A percentile compares a stretch with the other conserved stretches of the same genome.
phyloP scores from a whole-genome alignment of 2,888 invertebrate species.

The Ichneumoninae sp. region DNA sequence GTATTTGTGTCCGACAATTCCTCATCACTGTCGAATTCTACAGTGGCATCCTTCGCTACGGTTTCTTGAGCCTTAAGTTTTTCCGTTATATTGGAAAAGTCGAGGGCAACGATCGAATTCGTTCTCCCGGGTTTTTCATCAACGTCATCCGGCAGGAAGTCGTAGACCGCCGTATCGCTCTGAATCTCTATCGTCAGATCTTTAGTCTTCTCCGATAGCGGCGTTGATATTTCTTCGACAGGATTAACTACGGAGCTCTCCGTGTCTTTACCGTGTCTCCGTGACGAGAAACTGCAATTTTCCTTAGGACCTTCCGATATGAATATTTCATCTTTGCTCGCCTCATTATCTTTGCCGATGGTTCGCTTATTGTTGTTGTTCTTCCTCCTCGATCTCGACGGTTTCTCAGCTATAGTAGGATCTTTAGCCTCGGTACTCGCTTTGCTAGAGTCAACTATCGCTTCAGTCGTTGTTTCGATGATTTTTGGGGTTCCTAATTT shows the following conservation, averaged over 20 bases:
- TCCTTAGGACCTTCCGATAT: background rate
- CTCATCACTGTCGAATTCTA: constrained; percentile 77
- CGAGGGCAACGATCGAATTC: constrained; percentile 53
- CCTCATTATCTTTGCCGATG: constrained; percentile 2
- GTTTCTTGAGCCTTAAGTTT: constrained; percentile 67
- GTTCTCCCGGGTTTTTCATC: constrained; percentile 23
- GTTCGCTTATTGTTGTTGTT: constrained; percentile 21
- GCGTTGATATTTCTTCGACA: constrained; percentile 14
- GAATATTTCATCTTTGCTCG: background rate
- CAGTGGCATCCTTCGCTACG: constrained; percentile 56
- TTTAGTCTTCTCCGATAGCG: constrained; percentile 14
- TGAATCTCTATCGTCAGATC: constrained; percentile 11
- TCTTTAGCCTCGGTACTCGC: constrained; percentile 5
- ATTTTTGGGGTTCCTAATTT: constrained; percentile 5
- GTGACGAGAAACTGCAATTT: background rate
- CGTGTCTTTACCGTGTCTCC: background rate
- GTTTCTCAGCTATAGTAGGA: constrained; percentile 3
- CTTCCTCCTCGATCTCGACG: constrained; percentile 37
- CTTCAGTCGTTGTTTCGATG: background rate
- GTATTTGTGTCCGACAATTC: constrained; percentile 73
- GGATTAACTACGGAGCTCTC: constrained; percentile 6
- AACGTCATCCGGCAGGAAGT: constrained; percentile 10
- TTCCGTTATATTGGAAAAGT: constrained; percentile 67
- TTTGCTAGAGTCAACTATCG: background rate
- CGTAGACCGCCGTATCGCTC: constrained; percentile 13